Conservation (phyloP, 2,113 vertebrate genomes). For the Neofelis nebulosa region DNA sequence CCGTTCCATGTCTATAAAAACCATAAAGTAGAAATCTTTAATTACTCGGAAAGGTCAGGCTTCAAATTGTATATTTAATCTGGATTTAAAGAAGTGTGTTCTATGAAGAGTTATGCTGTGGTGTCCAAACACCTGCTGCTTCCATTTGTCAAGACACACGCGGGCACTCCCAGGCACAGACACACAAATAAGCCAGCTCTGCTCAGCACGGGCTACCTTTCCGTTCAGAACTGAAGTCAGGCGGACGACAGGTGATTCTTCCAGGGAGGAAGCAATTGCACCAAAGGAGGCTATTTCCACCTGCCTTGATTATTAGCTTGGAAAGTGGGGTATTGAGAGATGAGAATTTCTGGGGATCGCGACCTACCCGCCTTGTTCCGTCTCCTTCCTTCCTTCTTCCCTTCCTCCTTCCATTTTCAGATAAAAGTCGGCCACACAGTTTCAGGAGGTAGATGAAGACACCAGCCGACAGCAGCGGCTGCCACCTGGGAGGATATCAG, state of each 20-base stretch:
- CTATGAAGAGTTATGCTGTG: slow-evolving; percentile 68
- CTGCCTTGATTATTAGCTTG: not conserved
- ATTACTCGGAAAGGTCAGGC: slow-evolving; percentile 81
- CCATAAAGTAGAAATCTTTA: slow-evolving; percentile 73
- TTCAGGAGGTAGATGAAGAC: not conserved
- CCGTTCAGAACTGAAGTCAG: rapidly evolving
- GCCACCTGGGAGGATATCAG: not conserved
- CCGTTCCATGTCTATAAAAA: slow-evolving; percentile 58
- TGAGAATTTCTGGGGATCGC: not conserved
- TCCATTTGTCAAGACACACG: slow-evolving; percentile 44
- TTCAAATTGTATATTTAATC: slow-evolving; percentile 80
- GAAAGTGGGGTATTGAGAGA: not conserved
- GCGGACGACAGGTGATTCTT: not conserved
- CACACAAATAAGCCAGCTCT: not conserved
- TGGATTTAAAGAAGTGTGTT: slow-evolving; percentile 78
- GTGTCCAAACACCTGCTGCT: slow-evolving; percentile 77
- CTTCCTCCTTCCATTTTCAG: not conserved
- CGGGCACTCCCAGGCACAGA: not conserved
- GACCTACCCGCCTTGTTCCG: not conserved
- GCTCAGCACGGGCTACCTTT: not conserved
- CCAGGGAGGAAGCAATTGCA: not conserved
- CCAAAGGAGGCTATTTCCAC: not conserved
- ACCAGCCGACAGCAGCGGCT: too few relatives aligned
- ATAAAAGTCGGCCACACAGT: not conserved
- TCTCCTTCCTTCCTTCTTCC: too few relatives aligned